Percentiles rank a stretch among this genome's conserved stretches.
phyloP scores from a whole-genome alignment of 2,888 invertebrate genomes.

The Epistrophella euchroma region DNA sequence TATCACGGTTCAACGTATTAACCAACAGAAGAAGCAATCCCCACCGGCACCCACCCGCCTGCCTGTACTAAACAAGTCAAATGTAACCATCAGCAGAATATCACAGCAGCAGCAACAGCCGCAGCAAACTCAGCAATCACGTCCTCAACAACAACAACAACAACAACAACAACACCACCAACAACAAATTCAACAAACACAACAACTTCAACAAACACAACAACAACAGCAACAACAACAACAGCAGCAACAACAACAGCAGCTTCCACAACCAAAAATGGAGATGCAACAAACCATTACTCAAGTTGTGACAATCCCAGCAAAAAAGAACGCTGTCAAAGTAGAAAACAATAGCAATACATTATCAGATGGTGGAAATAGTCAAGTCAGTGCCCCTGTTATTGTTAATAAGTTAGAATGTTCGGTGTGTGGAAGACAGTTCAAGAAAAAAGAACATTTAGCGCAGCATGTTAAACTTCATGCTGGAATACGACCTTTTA shows the following conservation, averaged over 20 bases:
- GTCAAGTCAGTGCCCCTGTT: constrained; percentile 50
- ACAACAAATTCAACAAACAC: constrained; percentile 76
- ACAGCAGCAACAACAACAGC: constrained; percentile 78
- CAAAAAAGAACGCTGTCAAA: constrained; percentile 51
- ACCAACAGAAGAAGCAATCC: constrained; percentile 52
- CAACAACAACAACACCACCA: constrained; percentile 77
- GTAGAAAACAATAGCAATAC: constrained; percentile 48
- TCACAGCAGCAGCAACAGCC: constrained; percentile 78
- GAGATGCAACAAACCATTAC: constrained; percentile 43
- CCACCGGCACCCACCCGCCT: constrained; percentile 71
- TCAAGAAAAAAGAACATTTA: constrained; percentile 89
- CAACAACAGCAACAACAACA: constrained; percentile 77
- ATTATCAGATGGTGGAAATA: constrained; percentile 43
- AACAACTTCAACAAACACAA: constrained; percentile 80
- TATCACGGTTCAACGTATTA: constrained; percentile 79
- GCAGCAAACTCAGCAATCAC: constrained; percentile 77
- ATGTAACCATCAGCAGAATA: constrained; percentile 82
- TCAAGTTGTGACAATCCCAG: constrained; percentile 39
- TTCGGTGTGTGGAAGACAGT: constrained; percentile 87
- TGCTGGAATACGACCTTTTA: constrained; percentile 88
- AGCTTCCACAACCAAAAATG: constrained; percentile 39
- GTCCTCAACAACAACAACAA: constrained; percentile 77
- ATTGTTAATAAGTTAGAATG: constrained; percentile 82
- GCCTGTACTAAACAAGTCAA: constrained; percentile 81
- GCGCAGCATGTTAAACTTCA: constrained; percentile 89